Conservation (phyloP, 1,140 invertebrate species). For the Heliothis virescens region DNA sequence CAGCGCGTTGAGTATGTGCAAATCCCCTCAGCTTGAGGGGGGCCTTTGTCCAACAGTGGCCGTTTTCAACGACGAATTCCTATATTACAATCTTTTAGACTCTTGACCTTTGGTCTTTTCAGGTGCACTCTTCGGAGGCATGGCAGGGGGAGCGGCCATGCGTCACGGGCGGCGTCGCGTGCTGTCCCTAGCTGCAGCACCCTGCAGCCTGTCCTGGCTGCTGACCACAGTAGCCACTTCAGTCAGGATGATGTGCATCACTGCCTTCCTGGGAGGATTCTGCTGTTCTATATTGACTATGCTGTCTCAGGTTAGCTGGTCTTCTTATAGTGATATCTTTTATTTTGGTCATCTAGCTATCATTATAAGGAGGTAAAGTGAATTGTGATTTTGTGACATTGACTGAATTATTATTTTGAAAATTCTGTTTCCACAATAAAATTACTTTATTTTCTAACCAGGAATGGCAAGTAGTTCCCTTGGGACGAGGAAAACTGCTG, state of each 20-base stretch:
- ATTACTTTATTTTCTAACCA: too few species aligned
- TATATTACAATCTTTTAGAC: too few species aligned
- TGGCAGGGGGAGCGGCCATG: constrained; percentile 92
- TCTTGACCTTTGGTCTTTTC: constrained; percentile 43
- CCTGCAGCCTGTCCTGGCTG: constrained; percentile 92
- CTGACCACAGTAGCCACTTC: constrained; percentile 91
- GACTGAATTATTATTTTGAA: too few species aligned
- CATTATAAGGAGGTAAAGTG: background rate
- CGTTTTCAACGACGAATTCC: too few species aligned
- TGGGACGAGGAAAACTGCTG: too few species aligned
- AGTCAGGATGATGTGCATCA: constrained; percentile 93
- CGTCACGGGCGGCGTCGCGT: constrained; percentile 91
- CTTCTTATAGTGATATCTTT: background rate
- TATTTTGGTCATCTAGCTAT: background rate
- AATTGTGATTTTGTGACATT: too few species aligned
- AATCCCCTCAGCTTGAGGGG: too few species aligned
- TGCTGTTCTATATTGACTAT: constrained; percentile 94
- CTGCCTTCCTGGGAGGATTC: constrained; percentile 93
- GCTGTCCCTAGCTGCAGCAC: constrained; percentile 91
- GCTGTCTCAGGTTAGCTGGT: constrained; percentile 89
- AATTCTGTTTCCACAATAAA: too few species aligned
- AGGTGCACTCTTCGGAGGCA: constrained; percentile 92
- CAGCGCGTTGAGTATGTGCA: too few species aligned
- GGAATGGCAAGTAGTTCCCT: too few species aligned
- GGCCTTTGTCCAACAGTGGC: too few species aligned